Evolutionary conservation across 2,888 invertebrate species (phyloP).

Genomic region (Rambutsinella grinnellia): DNA sequence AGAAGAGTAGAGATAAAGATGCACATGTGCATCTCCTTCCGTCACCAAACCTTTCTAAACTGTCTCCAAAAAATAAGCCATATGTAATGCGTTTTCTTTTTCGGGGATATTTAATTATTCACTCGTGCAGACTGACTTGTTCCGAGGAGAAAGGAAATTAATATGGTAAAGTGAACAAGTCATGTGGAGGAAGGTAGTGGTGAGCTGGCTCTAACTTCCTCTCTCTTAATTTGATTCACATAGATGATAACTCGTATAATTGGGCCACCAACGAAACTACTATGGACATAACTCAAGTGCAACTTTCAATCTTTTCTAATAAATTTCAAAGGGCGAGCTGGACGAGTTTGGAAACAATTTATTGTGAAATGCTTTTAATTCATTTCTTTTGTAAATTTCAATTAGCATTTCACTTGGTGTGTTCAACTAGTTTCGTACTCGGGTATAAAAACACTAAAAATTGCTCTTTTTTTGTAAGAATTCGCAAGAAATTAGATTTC

Average conservation of each 20-base stretch:
- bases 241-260: conserved; percentile 40
- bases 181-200: neutral
- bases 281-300: too few relatives aligned
- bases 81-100: neutral
- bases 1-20: conserved; percentile 8
- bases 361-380: too few relatives aligned
- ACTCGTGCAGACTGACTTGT: conserved; percentile 4
- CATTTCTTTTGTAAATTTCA: too few relatives aligned
- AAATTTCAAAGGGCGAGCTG: too few relatives aligned
- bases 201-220: conserved; percentile 14
- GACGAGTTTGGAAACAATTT: too few relatives aligned
- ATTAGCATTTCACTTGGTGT: too few relatives aligned
- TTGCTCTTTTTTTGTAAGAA: too few relatives aligned
- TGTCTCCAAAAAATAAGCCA: conserved; percentile 6
- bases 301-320: too few relatives aligned
- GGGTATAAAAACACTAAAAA: too few relatives aligned
- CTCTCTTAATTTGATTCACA: conserved; percentile 35
- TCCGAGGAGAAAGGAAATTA: too few relatives aligned
- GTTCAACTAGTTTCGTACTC: too few relatives aligned
- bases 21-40: conserved; percentile 29
- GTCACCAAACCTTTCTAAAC: neutral
- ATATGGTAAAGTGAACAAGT: neutral
- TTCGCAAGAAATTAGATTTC: too few relatives aligned
- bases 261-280: conserved; percentile 55
- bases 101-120: conserved; percentile 16